Conservation (phyloP, 1,140 invertebrate species). For the Venturia canescens region DNA sequence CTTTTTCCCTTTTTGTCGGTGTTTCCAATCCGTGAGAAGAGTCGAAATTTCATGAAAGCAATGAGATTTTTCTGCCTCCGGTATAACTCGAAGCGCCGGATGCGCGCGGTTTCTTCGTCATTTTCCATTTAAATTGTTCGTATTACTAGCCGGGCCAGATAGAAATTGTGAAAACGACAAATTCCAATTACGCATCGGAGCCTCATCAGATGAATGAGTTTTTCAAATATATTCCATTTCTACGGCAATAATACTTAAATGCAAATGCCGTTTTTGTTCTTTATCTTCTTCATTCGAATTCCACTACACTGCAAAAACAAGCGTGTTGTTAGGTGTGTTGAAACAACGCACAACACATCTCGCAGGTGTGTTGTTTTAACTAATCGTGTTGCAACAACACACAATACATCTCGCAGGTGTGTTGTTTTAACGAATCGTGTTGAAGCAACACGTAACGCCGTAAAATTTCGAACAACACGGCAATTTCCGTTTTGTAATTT, state of each 20-base stretch:
- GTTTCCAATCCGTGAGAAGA: neutral
- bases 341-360: too few relatives aligned
- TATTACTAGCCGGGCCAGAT: neutral
- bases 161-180: slow-evolving; percentile 2
- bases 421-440: too few relatives aligned
- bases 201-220: neutral
- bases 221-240: slow-evolving; percentile 8
- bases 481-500: too few relatives aligned
- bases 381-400: too few relatives aligned
- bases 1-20: neutral
- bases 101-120: slow-evolving; percentile 1
- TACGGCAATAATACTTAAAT: neutral
- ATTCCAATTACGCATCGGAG: neutral
- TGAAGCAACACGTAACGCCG: too few relatives aligned
- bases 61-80: neutral
- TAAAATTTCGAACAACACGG: too few relatives aligned
- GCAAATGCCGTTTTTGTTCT: slow-evolving; percentile 9
- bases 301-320: neutral
- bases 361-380: too few relatives aligned
- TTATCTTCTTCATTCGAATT: neutral
- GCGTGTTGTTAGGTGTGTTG: too few relatives aligned
- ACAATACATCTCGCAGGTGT: too few relatives aligned
- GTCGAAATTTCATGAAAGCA: slow-evolving; percentile 1
- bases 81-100: neutral
- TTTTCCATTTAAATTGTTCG: neutral